These are phyloP conservation scores for Morone chrysops DNA, from an alignment of 2,113 vertebrate genomes.

Conservation along the genomic window DNA sequence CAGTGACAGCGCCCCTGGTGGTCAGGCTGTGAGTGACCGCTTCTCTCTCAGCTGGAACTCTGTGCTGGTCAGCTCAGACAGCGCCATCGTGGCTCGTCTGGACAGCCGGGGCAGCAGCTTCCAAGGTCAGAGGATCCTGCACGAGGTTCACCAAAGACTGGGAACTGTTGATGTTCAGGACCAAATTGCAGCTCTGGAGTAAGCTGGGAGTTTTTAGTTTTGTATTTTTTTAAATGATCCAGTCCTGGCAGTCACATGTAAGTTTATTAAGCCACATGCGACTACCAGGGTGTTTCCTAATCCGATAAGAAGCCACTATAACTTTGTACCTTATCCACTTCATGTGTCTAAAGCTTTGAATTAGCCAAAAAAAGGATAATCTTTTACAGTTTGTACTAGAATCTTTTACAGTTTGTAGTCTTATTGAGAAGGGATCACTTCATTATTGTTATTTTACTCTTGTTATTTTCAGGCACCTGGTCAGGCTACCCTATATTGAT, in stretches of 20 bases:
- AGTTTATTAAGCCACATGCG: too few relatives aligned
- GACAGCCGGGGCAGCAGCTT: conserved; percentile 96
- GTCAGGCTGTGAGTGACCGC: conserved; percentile 92
- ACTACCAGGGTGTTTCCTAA: too few relatives aligned
- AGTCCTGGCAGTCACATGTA: too few relatives aligned
- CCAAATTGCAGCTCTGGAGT: conserved; percentile 91
- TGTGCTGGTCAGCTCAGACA: conserved; percentile 93
- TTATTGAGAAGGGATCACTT: background rate
- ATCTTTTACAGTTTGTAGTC: background rate
- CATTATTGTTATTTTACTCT: background rate
- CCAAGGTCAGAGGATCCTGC: conserved; percentile 94
- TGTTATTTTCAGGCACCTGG: conserved; percentile 68
- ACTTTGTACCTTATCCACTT: background rate
- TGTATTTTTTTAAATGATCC: background rate
- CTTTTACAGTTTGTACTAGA: background rate
- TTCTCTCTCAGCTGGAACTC: conserved; percentile 95
- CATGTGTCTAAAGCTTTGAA: background rate
- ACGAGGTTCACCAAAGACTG: conserved; percentile 90
- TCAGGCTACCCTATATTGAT: conserved; percentile 76
- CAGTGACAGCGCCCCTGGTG: conserved; percentile 93
- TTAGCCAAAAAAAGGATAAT: background rate
- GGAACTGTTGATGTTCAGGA: conserved; percentile 93
- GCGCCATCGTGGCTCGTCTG: conserved; percentile 91
- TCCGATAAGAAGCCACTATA: too few relatives aligned
- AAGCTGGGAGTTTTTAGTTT: background rate